These are phyloP conservation scores for Achlya flavicornis DNA, from an alignment of 2,888 invertebrate genomes.

Conservation along the genomic window DNA sequence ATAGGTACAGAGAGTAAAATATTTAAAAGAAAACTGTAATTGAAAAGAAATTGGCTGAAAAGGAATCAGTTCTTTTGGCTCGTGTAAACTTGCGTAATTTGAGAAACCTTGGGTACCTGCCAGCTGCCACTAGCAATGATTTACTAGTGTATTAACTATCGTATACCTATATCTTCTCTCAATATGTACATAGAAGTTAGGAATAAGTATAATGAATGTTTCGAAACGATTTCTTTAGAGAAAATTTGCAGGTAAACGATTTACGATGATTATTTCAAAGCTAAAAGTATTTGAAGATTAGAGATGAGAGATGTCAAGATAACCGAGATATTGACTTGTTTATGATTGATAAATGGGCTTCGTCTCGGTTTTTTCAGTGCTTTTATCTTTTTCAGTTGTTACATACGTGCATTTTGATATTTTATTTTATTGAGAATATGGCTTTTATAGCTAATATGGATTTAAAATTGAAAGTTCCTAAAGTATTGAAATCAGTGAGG, in stretches of 20 bases:
- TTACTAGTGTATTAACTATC: no score
- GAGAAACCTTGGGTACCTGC: no score
- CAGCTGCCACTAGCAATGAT: no score
- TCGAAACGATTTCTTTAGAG: neutral
- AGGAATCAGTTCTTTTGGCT: no score
- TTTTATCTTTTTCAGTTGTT: slow-evolving; percentile 40
- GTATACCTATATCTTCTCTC: no score
- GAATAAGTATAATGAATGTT: no score
- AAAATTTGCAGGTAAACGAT: neutral
- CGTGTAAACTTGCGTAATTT: no score
- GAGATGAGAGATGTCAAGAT: slow-evolving; percentile 70
- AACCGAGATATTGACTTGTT: slow-evolving; percentile 62
- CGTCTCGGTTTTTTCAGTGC: slow-evolving; percentile 58
- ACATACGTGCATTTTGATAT: slow-evolving; percentile 25
- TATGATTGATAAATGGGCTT: slow-evolving; percentile 61
- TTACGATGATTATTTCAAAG: slow-evolving; percentile 17
- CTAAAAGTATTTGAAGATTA: slow-evolving; percentile 52
- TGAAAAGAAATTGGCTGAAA: no score
- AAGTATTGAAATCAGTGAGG: slow-evolving; percentile 81
- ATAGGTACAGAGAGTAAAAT: no score
- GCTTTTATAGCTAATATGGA: slow-evolving; percentile 29
- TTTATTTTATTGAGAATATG: slow-evolving; percentile 33
- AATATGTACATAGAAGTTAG: no score
- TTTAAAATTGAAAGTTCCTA: slow-evolving; percentile 80
- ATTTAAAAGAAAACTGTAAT: no score